These are phyloP conservation scores for Octopus bimaculoides DNA, from an alignment of 1,140 invertebrate genomes.

Conservation along the genomic window DNA sequence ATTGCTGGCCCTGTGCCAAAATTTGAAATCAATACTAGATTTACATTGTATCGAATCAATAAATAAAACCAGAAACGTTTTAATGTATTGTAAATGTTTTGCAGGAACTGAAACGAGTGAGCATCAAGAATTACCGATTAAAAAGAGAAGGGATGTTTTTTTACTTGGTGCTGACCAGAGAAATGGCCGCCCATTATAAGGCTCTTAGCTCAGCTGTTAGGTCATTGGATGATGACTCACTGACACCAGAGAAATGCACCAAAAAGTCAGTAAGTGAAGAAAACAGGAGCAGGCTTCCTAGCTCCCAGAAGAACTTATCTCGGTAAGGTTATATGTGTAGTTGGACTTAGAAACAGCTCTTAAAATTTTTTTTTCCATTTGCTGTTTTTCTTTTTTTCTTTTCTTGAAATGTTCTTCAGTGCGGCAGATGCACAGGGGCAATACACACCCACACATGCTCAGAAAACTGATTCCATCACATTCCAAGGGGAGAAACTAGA, in stretches of 20 bases:
- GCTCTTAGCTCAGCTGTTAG: slow-evolving; percentile 31
- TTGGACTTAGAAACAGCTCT: too few species aligned
- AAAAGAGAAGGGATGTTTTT: slow-evolving; percentile 64
- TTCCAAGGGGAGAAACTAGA: too few species aligned
- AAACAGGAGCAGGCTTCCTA: not conserved
- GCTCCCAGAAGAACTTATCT: not conserved
- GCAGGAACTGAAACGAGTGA: slow-evolving; percentile 66
- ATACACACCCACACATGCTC: too few species aligned
- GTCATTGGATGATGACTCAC: not conserved
- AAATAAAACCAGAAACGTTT: too few species aligned
- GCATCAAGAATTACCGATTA: slow-evolving; percentile 65
- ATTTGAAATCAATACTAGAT: too few species aligned
- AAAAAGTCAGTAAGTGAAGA: not conserved
- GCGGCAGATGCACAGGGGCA: too few species aligned
- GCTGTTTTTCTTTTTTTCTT: too few species aligned
- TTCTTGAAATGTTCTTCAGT: too few species aligned
- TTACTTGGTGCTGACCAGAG: slow-evolving; percentile 61
- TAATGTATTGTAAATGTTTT: slow-evolving; percentile 4
- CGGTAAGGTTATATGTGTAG: not conserved
- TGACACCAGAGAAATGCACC: not conserved
- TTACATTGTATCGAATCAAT: too few species aligned
- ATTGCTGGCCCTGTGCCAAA: too few species aligned
- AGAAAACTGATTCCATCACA: too few species aligned
- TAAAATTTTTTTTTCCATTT: too few species aligned
- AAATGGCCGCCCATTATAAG: slow-evolving; percentile 26